Conservation (phyloP, 1,140 invertebrate genomes). For the Drosophila serrata region DNA sequence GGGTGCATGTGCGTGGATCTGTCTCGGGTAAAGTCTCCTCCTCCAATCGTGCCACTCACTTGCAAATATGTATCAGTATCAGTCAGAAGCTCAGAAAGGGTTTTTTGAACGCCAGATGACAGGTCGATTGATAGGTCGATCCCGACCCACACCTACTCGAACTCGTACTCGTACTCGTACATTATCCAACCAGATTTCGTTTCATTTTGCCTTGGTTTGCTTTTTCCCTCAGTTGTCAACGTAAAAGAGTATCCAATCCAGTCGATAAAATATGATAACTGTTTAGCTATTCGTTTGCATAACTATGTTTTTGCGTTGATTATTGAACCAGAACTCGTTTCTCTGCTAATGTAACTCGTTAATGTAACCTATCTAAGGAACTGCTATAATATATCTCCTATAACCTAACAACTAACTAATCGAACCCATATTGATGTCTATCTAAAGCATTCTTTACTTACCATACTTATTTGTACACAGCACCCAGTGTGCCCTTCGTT, state of each 20-base stretch:
- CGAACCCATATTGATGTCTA: slow-evolving; percentile 73
- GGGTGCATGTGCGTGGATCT: slow-evolving; percentile 97
- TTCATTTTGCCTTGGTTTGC: slow-evolving; percentile 41
- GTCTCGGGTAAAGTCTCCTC: slow-evolving; percentile 85
- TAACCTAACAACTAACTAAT: slow-evolving; percentile 49
- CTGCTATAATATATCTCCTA: slow-evolving; percentile 62
- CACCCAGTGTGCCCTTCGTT: slow-evolving; percentile 60
- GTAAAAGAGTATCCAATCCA: slow-evolving; percentile 37
- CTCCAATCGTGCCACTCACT: slow-evolving; percentile 38
- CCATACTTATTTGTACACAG: slow-evolving; percentile 57
- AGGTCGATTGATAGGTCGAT: slow-evolving; percentile 30
- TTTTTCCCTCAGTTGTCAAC: slow-evolving; percentile 32
- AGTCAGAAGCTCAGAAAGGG: slow-evolving; percentile 65
- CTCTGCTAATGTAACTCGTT: slow-evolving; percentile 69
- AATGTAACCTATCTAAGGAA: slow-evolving; percentile 58
- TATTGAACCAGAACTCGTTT: slow-evolving; percentile 51
- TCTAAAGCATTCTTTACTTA: slow-evolving; percentile 52
- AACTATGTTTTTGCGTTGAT: slow-evolving; percentile 61
- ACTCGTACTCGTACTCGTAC: slow-evolving; percentile 39
- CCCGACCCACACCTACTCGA: slow-evolving; percentile 25
- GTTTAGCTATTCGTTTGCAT: slow-evolving; percentile 63
- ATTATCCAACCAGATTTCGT: slow-evolving; percentile 20
- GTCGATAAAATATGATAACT: slow-evolving; percentile 39
- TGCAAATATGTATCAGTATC: slow-evolving; percentile 16
- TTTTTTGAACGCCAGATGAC: slow-evolving; percentile 59